Evolutionary conservation across 2,113 vertebrate genomes (phyloP), one percentile per base, ranked within the genome.

Genomic region (Misgurnus mizolepis): DNA sequence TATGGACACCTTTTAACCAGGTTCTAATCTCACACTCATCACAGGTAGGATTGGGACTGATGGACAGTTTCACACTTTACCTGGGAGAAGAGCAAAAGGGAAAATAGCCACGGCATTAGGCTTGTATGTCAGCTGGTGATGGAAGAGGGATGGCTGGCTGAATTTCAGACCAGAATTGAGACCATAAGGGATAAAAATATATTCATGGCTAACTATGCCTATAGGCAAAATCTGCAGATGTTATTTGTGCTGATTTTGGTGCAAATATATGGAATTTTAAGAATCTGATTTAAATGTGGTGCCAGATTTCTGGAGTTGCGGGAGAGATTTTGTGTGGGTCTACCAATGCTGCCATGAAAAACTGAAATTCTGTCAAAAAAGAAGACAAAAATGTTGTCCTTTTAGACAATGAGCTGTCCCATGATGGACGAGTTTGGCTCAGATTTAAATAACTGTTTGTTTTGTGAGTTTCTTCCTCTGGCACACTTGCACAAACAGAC

Each of bases 1-100:
- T 91, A 93, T 87, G 84, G 87, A 85, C 91, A 89, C 85, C 83
- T 91, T 90, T 91, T 90, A 90, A 89, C 84, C 34, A 72, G 66
- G 86, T 88, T 89, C 87, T 91, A 90, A 92, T 92, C 89, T 89
- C 83, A 27, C 60, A 34, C 58, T 72, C 60, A 27, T 62, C 78
- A 7, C 27, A 56, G 55, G 55, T 56, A n/a, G n/a, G 55, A 53
- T 11, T 40, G 17, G 58, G 17, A 27, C 41, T 40, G 73, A 60
- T 60, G 67, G 82, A 69, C 65, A 69, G 64, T 77, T 50, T 84
- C 9, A 17, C 39, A 71, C 67, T 56, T 60, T 17, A 18, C 4
- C 27, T 53, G 18, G 34, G 3, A 43, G 61, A 69, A 67, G 65
- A 71, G 2, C 27, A 73, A 80, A 39, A 40, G 22, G 27, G n/a